Base-by-base conservation (phyloP, 2,888 invertebrate species). In the Gastracanthus pulcherrimus region DNA sequence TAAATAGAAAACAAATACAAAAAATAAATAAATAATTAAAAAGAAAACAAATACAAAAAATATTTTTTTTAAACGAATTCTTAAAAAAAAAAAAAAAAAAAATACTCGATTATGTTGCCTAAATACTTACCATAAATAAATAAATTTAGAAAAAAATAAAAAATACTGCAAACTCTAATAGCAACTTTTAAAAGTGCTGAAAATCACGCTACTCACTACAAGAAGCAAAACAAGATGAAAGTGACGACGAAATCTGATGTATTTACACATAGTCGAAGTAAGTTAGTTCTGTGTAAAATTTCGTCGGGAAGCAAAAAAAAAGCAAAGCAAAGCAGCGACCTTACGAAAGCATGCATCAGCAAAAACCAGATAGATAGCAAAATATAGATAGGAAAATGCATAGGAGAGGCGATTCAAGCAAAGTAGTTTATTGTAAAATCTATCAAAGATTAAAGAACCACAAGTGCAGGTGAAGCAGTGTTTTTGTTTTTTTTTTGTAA, bases 401-500 rank as follows among this genome's bases (percentile, higher is more conserved):
- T 38, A 79, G 79, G 79, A 76, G 48, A 79, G 82, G 82, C 64
- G 36, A 45, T 76, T 58, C 38, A 72, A 80, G 82, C 80, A 71
- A 80, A 82, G 76, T 51, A 82, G 82, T 82, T 82, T 82, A 82
- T 82, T 82, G 55, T 77, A 80, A 80, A 80, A 83, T 80, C 82
- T 80, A 77, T 80, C 29, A 71, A 77, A 74, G 69, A 76, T 70
- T 75, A 75, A 70, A 80, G 74, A 78, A 75, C 66, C 70, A 75
- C 77, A 83, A 80, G 66, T 75, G 78, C 78, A 78, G 31, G 13
- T 31, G 26, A 78, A 78, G 75, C 66, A 64, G 64, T 70, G 23
- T 75, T 64, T 72, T 23, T 70, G 23, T 75, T 64, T 72, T 23
- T 58, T 67, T 71, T 55, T 48, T 64, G 11, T 51, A 78, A 66